These are phyloP conservation scores for Stictocephala bisonia DNA, from an alignment of 2,888 invertebrate species.

Conservation along the genomic window DNA sequence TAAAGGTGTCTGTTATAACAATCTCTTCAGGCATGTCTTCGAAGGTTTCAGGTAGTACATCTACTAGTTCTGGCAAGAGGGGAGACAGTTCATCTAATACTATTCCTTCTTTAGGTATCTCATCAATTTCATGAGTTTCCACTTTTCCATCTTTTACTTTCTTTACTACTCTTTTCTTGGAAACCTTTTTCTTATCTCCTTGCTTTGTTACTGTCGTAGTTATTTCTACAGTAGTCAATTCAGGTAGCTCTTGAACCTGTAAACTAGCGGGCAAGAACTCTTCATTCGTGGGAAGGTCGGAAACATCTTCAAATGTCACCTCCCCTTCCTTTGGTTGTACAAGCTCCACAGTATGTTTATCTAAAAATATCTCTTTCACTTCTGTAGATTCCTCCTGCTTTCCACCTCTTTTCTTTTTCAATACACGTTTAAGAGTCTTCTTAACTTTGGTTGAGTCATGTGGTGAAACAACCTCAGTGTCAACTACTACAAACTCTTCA, in stretches of 20 bases:
- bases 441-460: slow-evolving; percentile 52
- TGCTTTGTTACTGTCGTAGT: slow-evolving; percentile 58
- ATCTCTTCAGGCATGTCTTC: slow-evolving; percentile 34
- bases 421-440: slow-evolving; percentile 40
- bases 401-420: slow-evolving; percentile 47
- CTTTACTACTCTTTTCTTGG: slow-evolving; percentile 43
- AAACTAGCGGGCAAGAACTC: slow-evolving; percentile 1
- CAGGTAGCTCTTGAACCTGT: slow-evolving; percentile 66
- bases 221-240: slow-evolving; percentile 62
- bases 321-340: slow-evolving; percentile 59
- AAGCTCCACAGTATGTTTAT: slow-evolving; percentile 39
- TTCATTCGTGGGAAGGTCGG: background rate
- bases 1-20: slow-evolving; percentile 42
- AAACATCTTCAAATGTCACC: slow-evolving; percentile 14
- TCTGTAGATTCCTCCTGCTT: slow-evolving; percentile 49
- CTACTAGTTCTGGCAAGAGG: slow-evolving; percentile 11
- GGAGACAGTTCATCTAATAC: slow-evolving; percentile 27
- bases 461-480: slow-evolving; percentile 54
- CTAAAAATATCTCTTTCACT: slow-evolving; percentile 42
- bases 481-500: slow-evolving; percentile 54
- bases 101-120: slow-evolving; percentile 42
- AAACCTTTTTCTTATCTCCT: slow-evolving; percentile 63
- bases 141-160: slow-evolving; percentile 50
- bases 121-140: slow-evolving; percentile 46
- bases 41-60: slow-evolving; percentile 53